A percentile compares a stretch with the other conserved stretches of the same genome.
Conservation (phyloP, 2,113 vertebrate species). For the Ardeotis arabs region DNA sequence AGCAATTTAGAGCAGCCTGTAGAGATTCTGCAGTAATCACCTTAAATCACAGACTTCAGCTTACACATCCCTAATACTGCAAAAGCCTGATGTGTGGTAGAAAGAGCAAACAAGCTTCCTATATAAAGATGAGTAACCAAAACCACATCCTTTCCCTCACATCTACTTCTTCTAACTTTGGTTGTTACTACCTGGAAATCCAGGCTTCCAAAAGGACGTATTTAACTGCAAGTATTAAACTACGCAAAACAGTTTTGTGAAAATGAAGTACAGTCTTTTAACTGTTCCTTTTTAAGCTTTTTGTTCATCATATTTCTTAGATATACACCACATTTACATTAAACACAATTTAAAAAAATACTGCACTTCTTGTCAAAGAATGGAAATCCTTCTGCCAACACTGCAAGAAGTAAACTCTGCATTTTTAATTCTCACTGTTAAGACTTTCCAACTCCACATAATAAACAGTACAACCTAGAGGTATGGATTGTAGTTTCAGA, state of each 20-base stretch:
- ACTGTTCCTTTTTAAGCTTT: background rate
- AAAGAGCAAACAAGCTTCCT: background rate
- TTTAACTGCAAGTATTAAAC: slow-evolving; percentile 23
- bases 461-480: background rate
- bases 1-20: background rate
- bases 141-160: background rate
- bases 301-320: background rate
- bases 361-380: background rate
- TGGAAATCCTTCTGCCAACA: background rate
- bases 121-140: background rate
- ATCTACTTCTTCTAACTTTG: background rate
- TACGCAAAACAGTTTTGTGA: background rate
- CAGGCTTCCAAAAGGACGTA: background rate
- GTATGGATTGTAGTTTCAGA: background rate
- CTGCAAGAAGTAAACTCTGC: background rate
- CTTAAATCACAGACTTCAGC: background rate
- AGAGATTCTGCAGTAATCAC: background rate
- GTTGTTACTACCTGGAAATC: background rate
- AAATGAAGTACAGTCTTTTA: background rate
- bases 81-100: background rate
- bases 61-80: background rate
- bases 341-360: background rate
- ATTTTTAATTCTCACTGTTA: background rate
- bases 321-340: background rate
- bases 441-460: background rate